These are phyloP conservation scores for Magallana ariakensis DNA, from an alignment of 1,140 invertebrate genomes.

Conservation along the genomic window DNA sequence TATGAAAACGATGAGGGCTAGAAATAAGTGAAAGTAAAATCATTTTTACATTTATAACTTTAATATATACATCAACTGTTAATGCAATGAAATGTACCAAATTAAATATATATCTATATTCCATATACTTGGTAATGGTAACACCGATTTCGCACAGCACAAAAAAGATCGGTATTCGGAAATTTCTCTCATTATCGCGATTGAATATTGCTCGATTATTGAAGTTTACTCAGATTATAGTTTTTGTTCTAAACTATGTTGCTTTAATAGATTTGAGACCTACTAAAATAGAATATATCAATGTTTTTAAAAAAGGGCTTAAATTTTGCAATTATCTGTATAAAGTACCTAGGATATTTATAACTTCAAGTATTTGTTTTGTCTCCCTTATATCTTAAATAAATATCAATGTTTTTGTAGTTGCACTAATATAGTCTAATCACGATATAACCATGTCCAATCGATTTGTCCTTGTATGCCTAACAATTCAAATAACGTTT, in stretches of 20 bases:
- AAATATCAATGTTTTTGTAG: no score
- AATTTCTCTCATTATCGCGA: not conserved
- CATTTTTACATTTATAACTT: no score
- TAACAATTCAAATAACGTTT: no score
- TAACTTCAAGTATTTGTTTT: no score
- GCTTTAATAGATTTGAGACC: not conserved
- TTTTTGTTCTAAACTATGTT: not conserved
- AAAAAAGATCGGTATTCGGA: not conserved
- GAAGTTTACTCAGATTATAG: not conserved
- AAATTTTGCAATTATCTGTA: not conserved
- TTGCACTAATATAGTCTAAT: no score
- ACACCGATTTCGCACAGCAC: not conserved
- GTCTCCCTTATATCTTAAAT: no score
- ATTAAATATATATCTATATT: not conserved
- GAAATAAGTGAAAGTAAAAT: not conserved
- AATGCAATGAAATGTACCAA: not conserved
- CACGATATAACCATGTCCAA: no score
- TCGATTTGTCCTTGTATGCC: no score
- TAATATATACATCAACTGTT: not conserved
- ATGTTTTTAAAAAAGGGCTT: not conserved
- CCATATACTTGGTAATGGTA: not conserved
- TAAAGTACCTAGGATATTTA: no score
- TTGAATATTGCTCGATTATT: not conserved
- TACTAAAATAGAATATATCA: not conserved
- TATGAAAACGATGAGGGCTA: not conserved